phyloP scores from a whole-genome alignment of 2,888 invertebrate species.

The Sesamia inferens region DNA sequence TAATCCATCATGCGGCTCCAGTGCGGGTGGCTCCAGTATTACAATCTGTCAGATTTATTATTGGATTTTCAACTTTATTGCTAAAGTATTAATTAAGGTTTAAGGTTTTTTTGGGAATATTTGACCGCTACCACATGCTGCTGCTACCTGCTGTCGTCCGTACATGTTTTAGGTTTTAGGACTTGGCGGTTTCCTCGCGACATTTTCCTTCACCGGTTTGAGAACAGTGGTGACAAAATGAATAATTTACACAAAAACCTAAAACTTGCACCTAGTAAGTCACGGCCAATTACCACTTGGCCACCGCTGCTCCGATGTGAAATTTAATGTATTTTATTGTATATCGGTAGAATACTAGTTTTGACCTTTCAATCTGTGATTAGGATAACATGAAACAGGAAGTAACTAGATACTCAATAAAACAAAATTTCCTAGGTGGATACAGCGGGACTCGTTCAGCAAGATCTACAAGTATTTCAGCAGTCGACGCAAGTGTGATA shows the following conservation, averaged over 20 bases:
- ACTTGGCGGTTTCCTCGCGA: neutral
- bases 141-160: too few species aligned
- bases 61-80: too few species aligned
- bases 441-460: constrained; percentile 81
- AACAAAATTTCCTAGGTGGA: constrained; percentile 70
- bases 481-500: constrained; percentile 83
- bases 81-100: too few species aligned
- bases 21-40: too few species aligned
- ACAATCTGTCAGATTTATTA: too few species aligned
- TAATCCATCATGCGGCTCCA: too few species aligned
- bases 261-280: too few species aligned
- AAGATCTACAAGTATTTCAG: constrained; percentile 80
- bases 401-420: neutral
- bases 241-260: neutral
- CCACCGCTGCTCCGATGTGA: neutral
- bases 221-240: too few species aligned
- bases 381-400: neutral
- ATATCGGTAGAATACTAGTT: neutral
- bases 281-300: neutral
- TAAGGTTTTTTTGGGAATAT: too few species aligned
- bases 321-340: neutral
- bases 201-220: neutral
- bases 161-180: neutral
- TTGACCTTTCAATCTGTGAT: neutral
- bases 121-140: too few species aligned